A percentile compares a stretch with the other conserved stretches of the same genome.
Evolutionary conservation across 1,140 invertebrate genomes (phyloP).

Genomic region (Heliconius melpomene): DNA sequence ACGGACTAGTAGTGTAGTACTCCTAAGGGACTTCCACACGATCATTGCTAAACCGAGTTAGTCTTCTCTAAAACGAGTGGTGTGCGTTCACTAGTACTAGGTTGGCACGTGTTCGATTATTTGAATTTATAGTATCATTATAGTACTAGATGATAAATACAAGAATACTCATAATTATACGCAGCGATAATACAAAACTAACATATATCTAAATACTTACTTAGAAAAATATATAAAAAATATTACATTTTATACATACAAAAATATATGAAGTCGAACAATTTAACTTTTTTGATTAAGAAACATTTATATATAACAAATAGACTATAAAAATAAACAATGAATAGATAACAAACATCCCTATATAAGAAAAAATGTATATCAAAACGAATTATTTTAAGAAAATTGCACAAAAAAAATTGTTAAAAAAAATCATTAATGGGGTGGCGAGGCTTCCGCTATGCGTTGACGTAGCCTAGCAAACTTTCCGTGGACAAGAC

Average conservation of each 20-base stretch:
- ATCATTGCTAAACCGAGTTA: slow-evolving; percentile 5
- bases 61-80: slow-evolving; percentile 3
- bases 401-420: neutral
- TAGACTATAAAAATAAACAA: slow-evolving; percentile 6
- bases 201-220: neutral
- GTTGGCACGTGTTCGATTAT: slow-evolving; percentile 39
- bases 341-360: neutral
- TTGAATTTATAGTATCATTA: slow-evolving; percentile 15
- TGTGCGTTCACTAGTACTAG: slow-evolving; percentile 16
- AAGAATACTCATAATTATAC: neutral
- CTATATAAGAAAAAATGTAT: neutral
- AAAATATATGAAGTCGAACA: slow-evolving; percentile 1
- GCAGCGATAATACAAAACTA: slow-evolving; percentile 3
- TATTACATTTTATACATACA: slow-evolving; percentile 11
- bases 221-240: slow-evolving; percentile 5
- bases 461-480: slow-evolving; percentile 71
- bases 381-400: neutral
- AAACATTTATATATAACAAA: neutral
- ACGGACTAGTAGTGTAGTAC: slow-evolving; percentile 27
- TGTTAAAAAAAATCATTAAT: slow-evolving; percentile 36
- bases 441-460: slow-evolving; percentile 67
- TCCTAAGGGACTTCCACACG: slow-evolving; percentile 9
- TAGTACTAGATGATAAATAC: neutral
- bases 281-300: neutral
- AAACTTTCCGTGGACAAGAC: slow-evolving; percentile 77